Percentiles rank a stretch among this genome's conserved stretches.
Conservation (phyloP, 2,797 vertebrate genomes). For the Harpagifer antarcticus region DNA sequence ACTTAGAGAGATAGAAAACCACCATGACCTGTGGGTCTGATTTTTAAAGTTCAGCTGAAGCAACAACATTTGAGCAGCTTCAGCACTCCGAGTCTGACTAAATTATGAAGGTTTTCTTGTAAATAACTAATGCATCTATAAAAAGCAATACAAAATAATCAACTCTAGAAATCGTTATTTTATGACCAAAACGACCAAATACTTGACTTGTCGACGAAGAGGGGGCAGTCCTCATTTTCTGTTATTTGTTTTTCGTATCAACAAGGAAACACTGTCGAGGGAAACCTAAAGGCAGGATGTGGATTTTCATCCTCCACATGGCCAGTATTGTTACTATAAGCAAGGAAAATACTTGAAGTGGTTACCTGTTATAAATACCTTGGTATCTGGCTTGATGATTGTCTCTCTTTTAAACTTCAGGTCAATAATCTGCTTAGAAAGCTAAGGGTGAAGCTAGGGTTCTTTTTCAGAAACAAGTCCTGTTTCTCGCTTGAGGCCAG, state of each 20-base stretch:
- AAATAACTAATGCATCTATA: neutral
- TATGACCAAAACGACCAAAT: neutral
- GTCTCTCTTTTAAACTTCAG: too few species aligned
- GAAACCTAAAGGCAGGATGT: conserved; percentile 14
- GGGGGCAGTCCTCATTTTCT: neutral
- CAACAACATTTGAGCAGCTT: neutral
- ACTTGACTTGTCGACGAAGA: neutral
- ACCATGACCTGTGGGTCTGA: conserved; percentile 6
- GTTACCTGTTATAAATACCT: too few species aligned
- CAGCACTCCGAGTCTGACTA: neutral
- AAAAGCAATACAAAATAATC: neutral
- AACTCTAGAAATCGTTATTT: neutral
- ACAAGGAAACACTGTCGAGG: neutral
- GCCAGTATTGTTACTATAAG: neutral
- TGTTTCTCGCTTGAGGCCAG: too few species aligned
- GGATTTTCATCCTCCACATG: neutral
- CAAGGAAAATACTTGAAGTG: too few species aligned
- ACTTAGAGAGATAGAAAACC: neutral
- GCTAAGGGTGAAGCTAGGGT: too few species aligned
- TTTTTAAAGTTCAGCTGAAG: neutral
- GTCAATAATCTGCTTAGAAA: too few species aligned
- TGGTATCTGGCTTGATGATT: too few species aligned
- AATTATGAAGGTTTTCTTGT: neutral
- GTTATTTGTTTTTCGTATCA: neutral
- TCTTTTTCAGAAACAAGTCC: too few species aligned